Base-by-base conservation (phyloP, 2,113 vertebrate species). In the Camarhynchus parvulus region DNA sequence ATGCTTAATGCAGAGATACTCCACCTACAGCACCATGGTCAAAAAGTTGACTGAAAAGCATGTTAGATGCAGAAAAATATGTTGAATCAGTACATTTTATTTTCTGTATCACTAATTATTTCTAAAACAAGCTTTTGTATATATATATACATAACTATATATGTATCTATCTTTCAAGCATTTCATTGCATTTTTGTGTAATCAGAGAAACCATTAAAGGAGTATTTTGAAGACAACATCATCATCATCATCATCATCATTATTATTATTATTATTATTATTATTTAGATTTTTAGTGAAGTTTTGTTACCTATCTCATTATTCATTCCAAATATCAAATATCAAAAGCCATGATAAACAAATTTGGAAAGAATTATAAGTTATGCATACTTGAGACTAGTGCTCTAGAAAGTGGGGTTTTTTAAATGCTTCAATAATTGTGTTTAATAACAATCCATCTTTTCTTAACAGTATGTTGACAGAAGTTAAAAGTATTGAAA, bases 41-140 rank as follows among this genome's bases (percentile, higher is more conserved):
- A 97, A 76, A 82, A 96, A 94, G 69, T 94, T 96, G 93, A 96
- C 97, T 97, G 93, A 94, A 97, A 97, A 87, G 66, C 75, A 49
- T 94, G 94, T 97, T 90, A 92, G 87, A 85, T 81, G 87, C 61
- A 87, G 78, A 90, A 96, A 97, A 94, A 76, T 94, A 84, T 92
- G 91, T 96, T 58, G 55, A 82, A 74, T 76, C 92, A 94, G 70
- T 87, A 78, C 62, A 52, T 92, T 96, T 77, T 87, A 61, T 78
- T 90, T 93, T 94, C 74, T 96, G 27, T 14, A 47, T 18, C 25
- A 92, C 96, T 95, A 82, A 73, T 55, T 78, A 86, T 83, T 83
- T 83, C 62, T 87, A 56, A 85, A 90, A 37, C 9, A 59, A 67
- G 41, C 58, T 55, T 92, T 5, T 74, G 6, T 33, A 56, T 21